phyloP scores from a whole-genome alignment of 2,888 invertebrate species.

The Pollenia griseotomentosa region DNA sequence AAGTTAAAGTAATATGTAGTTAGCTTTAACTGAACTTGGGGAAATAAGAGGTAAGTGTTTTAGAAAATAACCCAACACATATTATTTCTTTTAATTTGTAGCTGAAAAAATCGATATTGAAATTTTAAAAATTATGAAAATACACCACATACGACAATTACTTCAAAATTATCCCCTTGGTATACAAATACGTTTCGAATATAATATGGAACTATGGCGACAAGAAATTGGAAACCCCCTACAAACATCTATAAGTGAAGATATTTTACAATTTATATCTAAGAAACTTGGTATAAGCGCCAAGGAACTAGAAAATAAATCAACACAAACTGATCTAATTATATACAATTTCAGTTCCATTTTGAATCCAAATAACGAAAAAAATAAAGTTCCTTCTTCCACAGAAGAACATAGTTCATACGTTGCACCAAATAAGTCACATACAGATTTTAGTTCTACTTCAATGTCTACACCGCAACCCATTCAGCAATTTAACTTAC shows the following conservation, averaged over 20 bases:
- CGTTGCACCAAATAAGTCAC: neutral
- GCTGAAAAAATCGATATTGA: slow-evolving; percentile 79
- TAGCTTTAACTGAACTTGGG: no score
- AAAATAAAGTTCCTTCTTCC: neutral
- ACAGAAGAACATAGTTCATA: neutral
- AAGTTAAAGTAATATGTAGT: no score
- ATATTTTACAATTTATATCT: neutral
- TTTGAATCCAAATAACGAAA: neutral
- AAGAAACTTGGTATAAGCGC: neutral
- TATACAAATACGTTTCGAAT: slow-evolving; percentile 80
- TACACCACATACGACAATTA: slow-evolving; percentile 77
- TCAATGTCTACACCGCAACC: neutral
- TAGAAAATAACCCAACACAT: neutral
- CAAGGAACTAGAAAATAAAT: slow-evolving; percentile 7
- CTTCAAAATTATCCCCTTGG: slow-evolving; percentile 79
- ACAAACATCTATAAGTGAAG: neutral
- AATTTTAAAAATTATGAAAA: slow-evolving; percentile 79
- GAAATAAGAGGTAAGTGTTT: no score
- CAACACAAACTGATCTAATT: slow-evolving; percentile 42
- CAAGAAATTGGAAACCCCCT: slow-evolving; percentile 79
- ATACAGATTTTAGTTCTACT: neutral
- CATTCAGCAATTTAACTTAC: slow-evolving; percentile 19
- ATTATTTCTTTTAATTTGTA: slow-evolving; percentile 59
- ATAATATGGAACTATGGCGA: slow-evolving; percentile 80
- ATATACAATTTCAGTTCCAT: slow-evolving; percentile 3